phyloP scores from a whole-genome alignment of 1,140 invertebrate genomes.

The Cardiocondyla obscurior region DNA sequence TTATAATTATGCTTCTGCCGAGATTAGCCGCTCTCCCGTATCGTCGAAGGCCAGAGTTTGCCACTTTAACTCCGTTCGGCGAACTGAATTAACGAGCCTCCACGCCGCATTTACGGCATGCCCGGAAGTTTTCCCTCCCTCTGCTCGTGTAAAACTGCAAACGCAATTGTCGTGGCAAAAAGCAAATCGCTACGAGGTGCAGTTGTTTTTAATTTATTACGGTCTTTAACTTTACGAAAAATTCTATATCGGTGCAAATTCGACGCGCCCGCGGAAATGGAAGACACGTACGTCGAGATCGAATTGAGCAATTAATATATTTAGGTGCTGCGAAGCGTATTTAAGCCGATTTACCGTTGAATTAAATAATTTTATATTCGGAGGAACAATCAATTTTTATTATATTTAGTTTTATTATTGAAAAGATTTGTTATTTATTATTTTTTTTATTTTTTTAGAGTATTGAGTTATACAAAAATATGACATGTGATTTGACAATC shows the following conservation, averaged over 20 bases:
- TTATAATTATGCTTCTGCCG: constrained; percentile 38
- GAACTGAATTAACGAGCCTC: constrained; percentile 59
- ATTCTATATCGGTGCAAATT: no score
- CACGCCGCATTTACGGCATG: constrained; percentile 28
- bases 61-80: constrained; percentile 28
- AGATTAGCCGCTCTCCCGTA: constrained; percentile 24
- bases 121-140: background rate
- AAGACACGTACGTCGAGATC: background rate
- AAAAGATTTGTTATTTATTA: no score
- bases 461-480: no score
- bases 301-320: no score
- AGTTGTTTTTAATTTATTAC: background rate
- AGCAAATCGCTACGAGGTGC: background rate
- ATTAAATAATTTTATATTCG: no score
- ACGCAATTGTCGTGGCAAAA: background rate
- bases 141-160: constrained; percentile 2
- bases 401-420: no score
- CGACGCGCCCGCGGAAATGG: background rate
- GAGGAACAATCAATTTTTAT: no score
- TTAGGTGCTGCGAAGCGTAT: no score
- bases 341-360: no score
- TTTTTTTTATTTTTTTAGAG: no score
- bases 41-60: constrained; percentile 40
- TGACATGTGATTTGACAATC: no score
- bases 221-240: background rate